Evolutionary conservation across 2,797 vertebrate genomes (phyloP), one percentile per base, ranked within the genome.

Genomic region (Poeciliopsis paucimaculata): DNA sequence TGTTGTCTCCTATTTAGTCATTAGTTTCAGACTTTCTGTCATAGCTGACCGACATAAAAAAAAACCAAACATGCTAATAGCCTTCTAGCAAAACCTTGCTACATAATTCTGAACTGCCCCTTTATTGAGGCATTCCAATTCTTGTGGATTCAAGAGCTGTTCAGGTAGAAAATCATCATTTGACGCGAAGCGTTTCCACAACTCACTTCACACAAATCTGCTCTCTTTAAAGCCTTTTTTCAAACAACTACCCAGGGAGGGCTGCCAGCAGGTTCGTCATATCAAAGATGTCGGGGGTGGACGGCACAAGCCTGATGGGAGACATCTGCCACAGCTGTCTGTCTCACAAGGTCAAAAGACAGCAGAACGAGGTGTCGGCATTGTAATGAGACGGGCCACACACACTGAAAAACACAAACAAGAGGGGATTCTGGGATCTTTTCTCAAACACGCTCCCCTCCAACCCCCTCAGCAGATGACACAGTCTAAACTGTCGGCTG

Each of bases 261-360:
- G 77, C 73, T 76, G 71, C 79, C 16, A 75, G 78, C 81, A 86
- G 87, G 75, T 78, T 81, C 84, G 86, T 90, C 84, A 84, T 84
- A 82, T 90, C 80, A 79, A 73, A 77, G 71, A 78, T 80, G 83
- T 55, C 39, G 77, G 73, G 78, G 76, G 76, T 62, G 51, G 80
- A 76, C 62, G 81, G 81, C 84, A 82, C 36, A 80, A 20, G 81
- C 82, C 75, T 90, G 93, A 92, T 87, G 76, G 87, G 82, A 88
- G 85, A 89, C 91, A 89, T 93, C 89, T 91, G 87, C 88, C 66
- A 75, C 8, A 64, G 53, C 85, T 60, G 80, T 12, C 74, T 79
- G 71, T 85, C 85, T 78, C 46, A 88, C 83, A 77, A 76, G 77
- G 86, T 82, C 77, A 85, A 76, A 88, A 76, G 73, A 87, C 77